Base-by-base conservation (phyloP, 2,888 invertebrate species). In the Drosophila subquinaria region DNA sequence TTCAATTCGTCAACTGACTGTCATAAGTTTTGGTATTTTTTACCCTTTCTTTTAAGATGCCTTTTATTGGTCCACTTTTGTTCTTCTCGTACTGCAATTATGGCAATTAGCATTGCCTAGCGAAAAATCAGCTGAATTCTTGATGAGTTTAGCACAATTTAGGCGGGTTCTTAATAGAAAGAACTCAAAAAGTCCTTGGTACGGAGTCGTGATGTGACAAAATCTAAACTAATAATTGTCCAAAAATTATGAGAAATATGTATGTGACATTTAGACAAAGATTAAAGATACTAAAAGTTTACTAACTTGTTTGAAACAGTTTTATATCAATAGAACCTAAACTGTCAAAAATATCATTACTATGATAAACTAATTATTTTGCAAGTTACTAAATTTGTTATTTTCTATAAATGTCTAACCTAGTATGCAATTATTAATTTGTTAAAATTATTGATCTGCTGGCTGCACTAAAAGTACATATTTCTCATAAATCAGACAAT, bases 71-170 rank as follows among this genome's bases (percentile, higher is more conserved):
- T n/a, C 9, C 11, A 11, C 27, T 55, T 62, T 43, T 23, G 10
- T 47, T 47, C 10, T 60, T 52, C 17, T 35, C 4, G 20, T 13
- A 8, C 43, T 50, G 61, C 57, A 73, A 74, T 75, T 55, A 51
- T 50, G 42, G 1, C 51, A 79, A 79, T 79, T 79, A 79, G 69
- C 80, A 59, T 40, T 20, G 0, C n/a, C 17, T 55, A 47, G 67
- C 42, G 50, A 62, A 55, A 47, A 51, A n/a, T 33, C 20, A 13
- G 23, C 13, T 45, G 6, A 48, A n/a, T 45, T 53, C 13, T 33
- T 48, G 40, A 27, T 48, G 38, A 57, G 23, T 66, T 77, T 63
- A 69, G 66, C 73, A 59, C 56, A 45, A 35, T 47, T 65, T 57
- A n/a, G 11, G 62, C 30, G n/a, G 5, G 52, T 53, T 65, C 23